These are phyloP conservation scores for Monopterus albus DNA, from an alignment of 2,113 vertebrate genomes.

Conservation along the genomic window DNA sequence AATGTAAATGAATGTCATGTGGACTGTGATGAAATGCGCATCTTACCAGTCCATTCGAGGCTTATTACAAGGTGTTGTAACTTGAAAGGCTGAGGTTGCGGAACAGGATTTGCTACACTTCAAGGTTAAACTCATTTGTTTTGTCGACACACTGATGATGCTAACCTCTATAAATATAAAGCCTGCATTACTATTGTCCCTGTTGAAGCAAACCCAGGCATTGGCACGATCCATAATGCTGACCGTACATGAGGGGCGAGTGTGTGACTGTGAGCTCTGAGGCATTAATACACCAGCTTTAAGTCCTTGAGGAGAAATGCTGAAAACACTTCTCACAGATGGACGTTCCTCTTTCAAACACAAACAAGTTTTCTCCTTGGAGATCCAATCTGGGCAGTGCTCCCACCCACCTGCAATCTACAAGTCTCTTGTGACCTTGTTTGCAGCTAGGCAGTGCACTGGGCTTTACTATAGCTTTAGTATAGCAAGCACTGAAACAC, in stretches of 20 bases:
- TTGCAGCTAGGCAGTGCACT: conserved; percentile 16
- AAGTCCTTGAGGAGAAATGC: conserved; percentile 47
- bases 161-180: conserved; percentile 65
- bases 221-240: conserved; percentile 62
- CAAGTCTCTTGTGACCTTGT: conserved; percentile 48
- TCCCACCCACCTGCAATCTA: conserved; percentile 36
- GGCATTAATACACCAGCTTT: conserved; percentile 33
- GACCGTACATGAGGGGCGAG: conserved; percentile 33
- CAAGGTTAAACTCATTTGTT: conserved; percentile 75
- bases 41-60: conserved; percentile 42
- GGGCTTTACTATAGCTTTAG: conserved; percentile 21
- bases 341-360: conserved; percentile 35
- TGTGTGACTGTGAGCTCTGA: conserved; percentile 13
- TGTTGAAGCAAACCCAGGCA: conserved; percentile 42
- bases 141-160: conserved; percentile 55
- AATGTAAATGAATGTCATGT: conserved; percentile 48
- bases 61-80: conserved; percentile 14
- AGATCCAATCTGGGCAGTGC: conserved; percentile 43
- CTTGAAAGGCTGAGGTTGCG: conserved; percentile 16
- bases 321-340: conserved; percentile 21
- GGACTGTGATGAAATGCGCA: conserved; percentile 30
- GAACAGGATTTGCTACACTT: conserved; percentile 17
- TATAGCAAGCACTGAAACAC: conserved; percentile 26
- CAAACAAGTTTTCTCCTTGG: conserved; percentile 29
- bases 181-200: conserved; percentile 55